Conservation (phyloP, 2,113 vertebrate genomes). For the Lasiurus cinereus region DNA sequence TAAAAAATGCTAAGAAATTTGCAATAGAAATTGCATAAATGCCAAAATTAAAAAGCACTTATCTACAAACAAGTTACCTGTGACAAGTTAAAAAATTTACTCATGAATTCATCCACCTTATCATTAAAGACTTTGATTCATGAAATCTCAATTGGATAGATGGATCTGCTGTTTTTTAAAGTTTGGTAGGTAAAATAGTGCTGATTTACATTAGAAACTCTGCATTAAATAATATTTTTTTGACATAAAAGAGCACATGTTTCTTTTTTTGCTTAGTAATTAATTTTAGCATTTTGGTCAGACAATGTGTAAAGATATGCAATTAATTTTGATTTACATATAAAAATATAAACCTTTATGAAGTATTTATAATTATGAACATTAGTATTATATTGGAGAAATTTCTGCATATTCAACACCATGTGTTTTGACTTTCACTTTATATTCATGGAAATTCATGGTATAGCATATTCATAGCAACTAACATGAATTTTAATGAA, state of each 20-base stretch:
- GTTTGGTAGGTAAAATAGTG: background rate
- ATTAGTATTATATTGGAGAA: constrained; percentile 49
- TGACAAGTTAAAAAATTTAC: background rate
- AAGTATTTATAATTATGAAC: constrained; percentile 64
- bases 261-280: constrained; percentile 3
- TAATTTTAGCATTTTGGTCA: constrained; percentile 6
- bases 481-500: constrained; percentile 75
- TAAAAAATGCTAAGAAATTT: background rate
- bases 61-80: background rate
- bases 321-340: constrained; percentile 61
- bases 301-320: constrained; percentile 8
- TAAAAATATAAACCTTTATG: constrained; percentile 41
- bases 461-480: constrained; percentile 55
- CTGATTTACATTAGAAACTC: background rate
- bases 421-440: constrained; percentile 57
- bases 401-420: constrained; percentile 56
- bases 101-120: background rate
- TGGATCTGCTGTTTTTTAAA: background rate
- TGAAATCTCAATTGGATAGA: background rate
- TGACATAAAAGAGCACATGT: background rate
- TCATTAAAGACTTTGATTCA: background rate
- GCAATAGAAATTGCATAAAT: background rate
- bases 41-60: background rate
- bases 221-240: background rate
- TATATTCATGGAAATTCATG: constrained; percentile 65